These are phyloP conservation scores for Perca flavescens DNA, from an alignment of 2,113 vertebrate species.

Conservation along the genomic window DNA sequence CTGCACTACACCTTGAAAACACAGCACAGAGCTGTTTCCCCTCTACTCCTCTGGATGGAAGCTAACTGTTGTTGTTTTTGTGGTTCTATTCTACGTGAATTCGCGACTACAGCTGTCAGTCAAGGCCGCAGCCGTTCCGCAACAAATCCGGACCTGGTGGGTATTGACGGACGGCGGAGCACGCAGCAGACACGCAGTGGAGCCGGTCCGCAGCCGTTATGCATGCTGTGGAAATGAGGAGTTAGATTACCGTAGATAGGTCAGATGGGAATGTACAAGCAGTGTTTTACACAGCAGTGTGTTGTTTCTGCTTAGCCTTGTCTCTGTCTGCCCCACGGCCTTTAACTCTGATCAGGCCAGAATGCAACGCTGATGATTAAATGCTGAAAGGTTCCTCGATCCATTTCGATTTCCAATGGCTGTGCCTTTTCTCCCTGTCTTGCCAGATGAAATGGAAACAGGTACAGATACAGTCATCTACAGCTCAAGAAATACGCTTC, in stretches of 20 bases:
- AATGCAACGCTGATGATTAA: background rate
- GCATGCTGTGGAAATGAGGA: too few species aligned
- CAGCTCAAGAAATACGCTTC: background rate
- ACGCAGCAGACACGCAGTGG: too few species aligned
- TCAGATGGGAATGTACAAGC: constrained; percentile 2
- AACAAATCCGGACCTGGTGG: too few species aligned
- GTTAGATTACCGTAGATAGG: background rate
- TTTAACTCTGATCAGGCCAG: constrained; percentile 4
- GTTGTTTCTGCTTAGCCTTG: constrained; percentile 10
- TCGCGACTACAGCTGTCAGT: too few species aligned
- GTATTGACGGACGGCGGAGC: too few species aligned
- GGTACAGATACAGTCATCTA: background rate
- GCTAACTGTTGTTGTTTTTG: too few species aligned
- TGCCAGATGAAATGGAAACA: background rate
- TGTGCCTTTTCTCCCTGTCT: background rate
- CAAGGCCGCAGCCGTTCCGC: too few species aligned
- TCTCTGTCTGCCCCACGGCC: constrained; percentile 4
- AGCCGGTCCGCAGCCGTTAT: too few species aligned
- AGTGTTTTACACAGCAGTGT: constrained; percentile 12
- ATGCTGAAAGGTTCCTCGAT: background rate
- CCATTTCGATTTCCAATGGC: background rate
- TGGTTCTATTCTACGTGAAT: too few species aligned
- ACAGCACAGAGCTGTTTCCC: too few species aligned
- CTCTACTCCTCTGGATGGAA: too few species aligned
- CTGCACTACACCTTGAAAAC: too few species aligned